Conservation (phyloP, 2,113 vertebrate species). For the Hoplias malabaricus region DNA sequence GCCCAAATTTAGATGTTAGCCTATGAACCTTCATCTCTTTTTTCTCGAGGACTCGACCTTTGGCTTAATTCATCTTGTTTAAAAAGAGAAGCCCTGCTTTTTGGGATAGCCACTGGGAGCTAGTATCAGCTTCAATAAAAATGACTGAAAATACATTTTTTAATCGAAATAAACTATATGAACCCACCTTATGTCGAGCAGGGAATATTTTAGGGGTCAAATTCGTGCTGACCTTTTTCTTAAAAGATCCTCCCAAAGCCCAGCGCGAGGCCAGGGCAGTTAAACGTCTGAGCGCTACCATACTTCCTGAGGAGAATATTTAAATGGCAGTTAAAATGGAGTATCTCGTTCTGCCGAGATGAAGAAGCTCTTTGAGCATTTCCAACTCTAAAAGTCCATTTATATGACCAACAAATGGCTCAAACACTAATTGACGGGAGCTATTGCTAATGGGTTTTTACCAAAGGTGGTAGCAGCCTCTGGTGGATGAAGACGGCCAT, state of each 20-base stretch:
- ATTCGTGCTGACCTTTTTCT: neutral
- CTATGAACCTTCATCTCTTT: no score
- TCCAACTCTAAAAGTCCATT: neutral
- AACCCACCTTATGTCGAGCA: neutral
- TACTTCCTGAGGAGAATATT: neutral
- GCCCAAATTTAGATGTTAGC: no score
- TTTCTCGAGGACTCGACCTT: no score
- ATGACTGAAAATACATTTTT: no score
- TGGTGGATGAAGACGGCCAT: neutral
- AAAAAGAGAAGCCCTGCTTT: no score
- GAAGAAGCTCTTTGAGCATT: neutral
- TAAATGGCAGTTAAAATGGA: neutral
- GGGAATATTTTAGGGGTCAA: neutral
- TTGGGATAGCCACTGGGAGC: no score
- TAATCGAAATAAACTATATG: no score
- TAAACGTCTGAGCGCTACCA: constrained; percentile 35
- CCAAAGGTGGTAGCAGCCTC: neutral
- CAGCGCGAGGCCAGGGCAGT: neutral
- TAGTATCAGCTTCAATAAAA: neutral
- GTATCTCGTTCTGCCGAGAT: neutral
- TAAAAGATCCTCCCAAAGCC: neutral
- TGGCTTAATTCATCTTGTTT: no score
- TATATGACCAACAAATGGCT: neutral
- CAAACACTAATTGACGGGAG: neutral
- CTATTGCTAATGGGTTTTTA: neutral